Base-by-base conservation (phyloP, 2,797 vertebrate genomes). In the Melanogrammus aeglefinus region DNA sequence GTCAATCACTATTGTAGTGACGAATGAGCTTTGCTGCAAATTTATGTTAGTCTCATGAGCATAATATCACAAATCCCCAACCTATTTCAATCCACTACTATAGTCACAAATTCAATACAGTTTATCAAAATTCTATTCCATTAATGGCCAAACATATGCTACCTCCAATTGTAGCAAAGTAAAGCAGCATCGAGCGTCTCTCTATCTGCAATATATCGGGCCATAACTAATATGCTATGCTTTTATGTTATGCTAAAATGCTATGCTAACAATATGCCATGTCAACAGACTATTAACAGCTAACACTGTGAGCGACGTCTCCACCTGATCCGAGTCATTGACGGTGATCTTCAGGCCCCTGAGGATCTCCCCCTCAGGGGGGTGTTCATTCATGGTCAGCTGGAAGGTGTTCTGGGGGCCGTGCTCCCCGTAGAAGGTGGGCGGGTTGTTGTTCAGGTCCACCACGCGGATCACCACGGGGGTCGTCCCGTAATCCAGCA, bases 371-470 rank as follows among this genome's bases (percentile, higher is more conserved):
- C 98, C 98, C 76, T 97, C 96, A 0, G 96, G 95, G 0, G 97
- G 97, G 86, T 99, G 97, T 82, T 99, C 98, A 0, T 96, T 94
- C 95, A 98, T 96, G 73, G 96, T 97, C 82, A 99, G 87, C 86
- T 98, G 95, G 89, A 99, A 99, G 70, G 89, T 94, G 87, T 95
- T 97, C 90, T 99, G 96, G 1, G 92, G 95, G 73, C 97, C 97
- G 0, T 89, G 95, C 81, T 98, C 96, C 51, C 97, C 97, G 0
- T 96, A 99, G 92, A 99, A 99, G 0, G 96, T 98, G 0, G 97
- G 98, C 0, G 96, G 96, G 16, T 99, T 98, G 78, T 99, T 99
- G 91, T 99, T 99, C 76, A 99, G 94, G 88, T 99, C 97, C 2
- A 99, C 95, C 14, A 99, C 94, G 76, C 95, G 94, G 89, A 99